Percentiles rank a stretch among this genome's conserved stretches.
These are phyloP conservation scores for Salvelinus sp. DNA, from an alignment of 2,113 vertebrate genomes.

Conservation along the genomic window DNA sequence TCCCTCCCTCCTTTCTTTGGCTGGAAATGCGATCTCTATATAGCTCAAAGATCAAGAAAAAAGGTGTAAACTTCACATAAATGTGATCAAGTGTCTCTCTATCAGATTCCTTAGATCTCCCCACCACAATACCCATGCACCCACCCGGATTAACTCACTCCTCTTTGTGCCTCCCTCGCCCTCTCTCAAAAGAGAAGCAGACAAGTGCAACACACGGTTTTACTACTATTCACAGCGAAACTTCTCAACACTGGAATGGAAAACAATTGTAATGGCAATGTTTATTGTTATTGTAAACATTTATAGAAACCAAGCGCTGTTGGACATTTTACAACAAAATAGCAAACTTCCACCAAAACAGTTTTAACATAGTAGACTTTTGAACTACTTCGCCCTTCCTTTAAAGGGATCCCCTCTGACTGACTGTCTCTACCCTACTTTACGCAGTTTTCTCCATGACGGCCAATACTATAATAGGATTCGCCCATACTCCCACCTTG, in stretches of 20 bases:
- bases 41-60: slow-evolving; percentile 88
- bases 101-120: slow-evolving; percentile 65
- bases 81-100: slow-evolving; percentile 82
- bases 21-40: slow-evolving; percentile 87
- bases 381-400: too few species aligned
- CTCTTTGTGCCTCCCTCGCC: slow-evolving; percentile 51
- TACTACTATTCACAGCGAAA: neutral
- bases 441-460: neutral
- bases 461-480: neutral
- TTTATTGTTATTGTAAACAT: neutral
- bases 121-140: slow-evolving; percentile 1
- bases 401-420: neutral
- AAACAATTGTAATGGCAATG: neutral
- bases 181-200: slow-evolving; percentile 14
- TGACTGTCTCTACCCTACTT: neutral
- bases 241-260: neutral
- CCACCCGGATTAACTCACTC: slow-evolving; percentile 60
- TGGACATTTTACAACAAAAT: neutral
- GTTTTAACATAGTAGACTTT: too few species aligned
- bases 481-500: neutral
- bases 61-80: slow-evolving; percentile 92
- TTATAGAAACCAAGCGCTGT: neutral
- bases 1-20: slow-evolving; percentile 74
- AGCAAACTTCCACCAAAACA: neutral
- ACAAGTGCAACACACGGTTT: neutral